Base-by-base conservation (phyloP, 2,113 vertebrate genomes). In the Dasyurus viverrinus region DNA sequence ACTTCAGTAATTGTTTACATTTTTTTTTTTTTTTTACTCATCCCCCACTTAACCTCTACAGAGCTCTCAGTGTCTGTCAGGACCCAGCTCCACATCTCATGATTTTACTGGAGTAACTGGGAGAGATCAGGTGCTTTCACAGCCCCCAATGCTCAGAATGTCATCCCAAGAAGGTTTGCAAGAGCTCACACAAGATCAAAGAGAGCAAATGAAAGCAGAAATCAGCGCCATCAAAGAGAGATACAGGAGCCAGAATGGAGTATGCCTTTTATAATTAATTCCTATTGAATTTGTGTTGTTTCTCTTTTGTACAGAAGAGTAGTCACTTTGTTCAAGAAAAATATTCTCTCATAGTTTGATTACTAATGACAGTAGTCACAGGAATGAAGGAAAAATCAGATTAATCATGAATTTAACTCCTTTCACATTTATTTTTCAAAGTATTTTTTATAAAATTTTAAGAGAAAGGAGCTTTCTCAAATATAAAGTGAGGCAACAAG, bases 11-110 rank as follows among this genome's bases (percentile, higher is more conserved):
- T 42, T 68, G 30, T 68, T 68, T 10, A 50, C 3, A 68, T 25
- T 14, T 42, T 4, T 46, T 54, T 50, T 48, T 48, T 48, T 48
- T 48, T 26, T 22, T 30, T 68, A 27, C 27, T 54, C 53, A 53
- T 90, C 48, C 53, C 47, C 1, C 3, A n/a, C 30, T 91, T 95
- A 5, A 5, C 96, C 91, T 36, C 84, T 95, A 48, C 98, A 99
- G 99, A 99, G 99, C 96, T 99, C 99, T 30, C 98, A 99, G 95
- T 99, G 99, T 94, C 96, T 98, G 36, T 99, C 99, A 5, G 99
- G 99, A 94, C 99, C 98, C 48, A 99, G 98, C 98, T 99, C 99
- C 48, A 57, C 98, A 92, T 98, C 96, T 97, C 98, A 99, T 0
- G 99, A 99, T 92, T 97, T 98, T 42, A 97, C 98, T 11, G 98